Base-by-base conservation (phyloP, 2,797 vertebrate species). In the Leptatherina wallacei region DNA sequence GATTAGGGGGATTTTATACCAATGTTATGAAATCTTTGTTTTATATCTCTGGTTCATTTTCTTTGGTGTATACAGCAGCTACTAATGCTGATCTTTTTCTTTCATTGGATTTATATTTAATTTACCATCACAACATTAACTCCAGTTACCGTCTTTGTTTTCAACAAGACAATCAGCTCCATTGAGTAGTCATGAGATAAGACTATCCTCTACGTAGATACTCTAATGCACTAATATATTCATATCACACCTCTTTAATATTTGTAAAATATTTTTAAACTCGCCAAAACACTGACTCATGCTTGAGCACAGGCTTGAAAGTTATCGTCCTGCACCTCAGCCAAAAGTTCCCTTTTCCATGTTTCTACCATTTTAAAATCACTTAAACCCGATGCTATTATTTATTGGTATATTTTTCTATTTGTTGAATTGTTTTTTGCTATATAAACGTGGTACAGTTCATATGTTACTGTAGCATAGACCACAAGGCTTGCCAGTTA, bases 401-500 rank as follows among this genome's bases (percentile, higher is more conserved):
- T 90, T 92, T 90, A 89, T 89, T 88, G 69, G 9, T 83, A 65
- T 85, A 75, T 84, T 89, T 86, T 86, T 82, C 36, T 76, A 80
- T 85, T 80, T 52, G 59, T 85, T 77, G 32, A 77, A 60, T 91
- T 47, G 16, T 64, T 75, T 86, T 84, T 84, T 83, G 93, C 92
- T 92, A 93, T 94, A 92, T 93, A 88, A 91, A 94, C 89, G 94
- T 91, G 86, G 88, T 91, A 91, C 88, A 92, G 86, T 94, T 78
- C 80, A 89, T 75, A 85, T 78, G 84, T 86, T 65, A 89, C 89
- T 88, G 93, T 94, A 94, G 92, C 91, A 89, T 90, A 88, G 76
- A 80, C 85, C 92, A 92, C 87, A 94, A 49, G 93, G 94, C 94
- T 96, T 95, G 90, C 92, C 94, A 93, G 92, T 95, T 95, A 94